Evolutionary conservation across 2,888 invertebrate genomes (phyloP).

Genomic region (Allygus modestus): DNA sequence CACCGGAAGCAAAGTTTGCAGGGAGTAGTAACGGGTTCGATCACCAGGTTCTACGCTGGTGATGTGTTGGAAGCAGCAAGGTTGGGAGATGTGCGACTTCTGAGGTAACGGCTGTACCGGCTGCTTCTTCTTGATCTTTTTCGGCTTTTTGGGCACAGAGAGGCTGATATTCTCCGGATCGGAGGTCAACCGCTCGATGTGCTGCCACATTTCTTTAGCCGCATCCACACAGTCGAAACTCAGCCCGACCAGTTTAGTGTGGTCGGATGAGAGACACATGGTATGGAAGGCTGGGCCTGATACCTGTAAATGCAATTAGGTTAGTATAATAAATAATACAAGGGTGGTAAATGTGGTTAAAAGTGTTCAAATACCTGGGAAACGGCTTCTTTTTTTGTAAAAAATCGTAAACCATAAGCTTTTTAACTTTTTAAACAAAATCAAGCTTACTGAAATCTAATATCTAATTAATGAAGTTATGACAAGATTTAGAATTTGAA

Average conservation of each 20-base stretch:
- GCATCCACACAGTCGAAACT: constrained; percentile 87
- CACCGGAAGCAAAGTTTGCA: constrained; percentile 80
- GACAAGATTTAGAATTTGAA: no score
- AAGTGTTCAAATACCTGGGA: no score
- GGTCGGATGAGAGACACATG: constrained; percentile 87
- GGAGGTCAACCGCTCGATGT: constrained; percentile 83
- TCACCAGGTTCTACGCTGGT: constrained; percentile 86
- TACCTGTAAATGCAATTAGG: constrained; percentile 71
- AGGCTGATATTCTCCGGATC: constrained; percentile 88
- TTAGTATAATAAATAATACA: not conserved
- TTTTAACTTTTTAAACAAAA: no score
- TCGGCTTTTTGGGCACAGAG: constrained; percentile 80
- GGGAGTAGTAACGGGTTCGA: constrained; percentile 81
- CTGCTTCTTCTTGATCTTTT: constrained; percentile 75
- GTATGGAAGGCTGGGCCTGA: constrained; percentile 88
- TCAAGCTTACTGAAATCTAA: no score
- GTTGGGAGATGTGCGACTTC: constrained; percentile 89
- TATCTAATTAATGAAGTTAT: no score
- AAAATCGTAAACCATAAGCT: no score
- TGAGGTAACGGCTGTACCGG: constrained; percentile 82
- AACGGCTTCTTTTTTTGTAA: no score
- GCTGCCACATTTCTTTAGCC: constrained; percentile 83
- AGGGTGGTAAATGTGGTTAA: not conserved
- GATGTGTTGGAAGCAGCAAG: constrained; percentile 91
- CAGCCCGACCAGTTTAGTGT: constrained; percentile 86